phyloP scores from a whole-genome alignment of 2,113 vertebrate species.

The Dicentrarchus labrax region DNA sequence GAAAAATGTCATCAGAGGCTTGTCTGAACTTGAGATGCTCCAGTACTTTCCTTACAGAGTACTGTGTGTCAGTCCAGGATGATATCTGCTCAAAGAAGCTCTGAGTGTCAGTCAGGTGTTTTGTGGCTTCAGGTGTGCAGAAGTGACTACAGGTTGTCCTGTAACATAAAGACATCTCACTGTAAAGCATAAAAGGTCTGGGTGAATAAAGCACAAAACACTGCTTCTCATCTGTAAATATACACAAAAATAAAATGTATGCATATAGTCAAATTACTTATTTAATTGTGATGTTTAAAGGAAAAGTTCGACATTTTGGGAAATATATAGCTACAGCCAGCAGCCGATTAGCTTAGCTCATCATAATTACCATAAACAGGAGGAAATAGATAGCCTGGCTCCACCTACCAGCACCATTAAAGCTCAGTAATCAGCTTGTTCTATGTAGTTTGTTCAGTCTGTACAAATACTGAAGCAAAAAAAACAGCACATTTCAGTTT shows the following conservation, averaged over 20 bases:
- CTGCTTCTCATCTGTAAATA: neutral
- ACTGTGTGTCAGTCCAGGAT: conserved; percentile 57
- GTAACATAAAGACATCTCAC: conserved; percentile 8
- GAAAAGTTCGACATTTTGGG: too few species aligned
- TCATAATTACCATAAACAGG: too few species aligned
- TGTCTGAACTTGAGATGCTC: conserved; percentile 34
- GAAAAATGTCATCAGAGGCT: neutral
- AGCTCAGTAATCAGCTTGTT: too few species aligned
- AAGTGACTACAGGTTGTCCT: conserved; percentile 17
- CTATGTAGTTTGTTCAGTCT: too few species aligned
- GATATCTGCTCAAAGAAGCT: conserved; percentile 25
- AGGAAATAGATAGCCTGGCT: too few species aligned
- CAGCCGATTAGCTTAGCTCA: too few species aligned
- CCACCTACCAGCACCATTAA: too few species aligned
- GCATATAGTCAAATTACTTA: too few species aligned
- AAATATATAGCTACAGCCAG: too few species aligned
- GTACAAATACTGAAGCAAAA: too few species aligned
- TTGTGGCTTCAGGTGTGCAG: neutral
- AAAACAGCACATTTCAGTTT: too few species aligned
- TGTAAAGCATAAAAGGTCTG: neutral
- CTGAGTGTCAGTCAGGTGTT: neutral
- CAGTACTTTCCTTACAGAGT: conserved; percentile 54
- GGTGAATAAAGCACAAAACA: neutral
- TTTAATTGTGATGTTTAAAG: too few species aligned
- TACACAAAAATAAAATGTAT: neutral